Percentiles rank a stretch among this genome's conserved stretches.
Conservation (phyloP, 2,888 invertebrate species). For the Tipula helvola region DNA sequence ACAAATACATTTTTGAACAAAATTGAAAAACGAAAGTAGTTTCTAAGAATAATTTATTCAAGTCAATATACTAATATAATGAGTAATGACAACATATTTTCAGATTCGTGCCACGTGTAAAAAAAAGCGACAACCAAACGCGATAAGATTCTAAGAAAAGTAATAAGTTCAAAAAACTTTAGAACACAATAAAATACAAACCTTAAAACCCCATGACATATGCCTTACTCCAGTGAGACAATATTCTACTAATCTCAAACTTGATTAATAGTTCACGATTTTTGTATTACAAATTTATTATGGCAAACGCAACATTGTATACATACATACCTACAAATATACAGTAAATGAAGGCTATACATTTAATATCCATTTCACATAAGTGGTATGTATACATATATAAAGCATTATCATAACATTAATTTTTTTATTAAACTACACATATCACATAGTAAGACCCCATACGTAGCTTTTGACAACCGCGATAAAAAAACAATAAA, state of each 20-base stretch:
- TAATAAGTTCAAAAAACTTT: not conserved
- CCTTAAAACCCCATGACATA: not conserved
- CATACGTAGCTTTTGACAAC: not conserved
- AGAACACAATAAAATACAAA: not conserved
- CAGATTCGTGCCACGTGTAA: not conserved
- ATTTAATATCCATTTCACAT: not conserved
- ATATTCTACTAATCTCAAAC: not conserved
- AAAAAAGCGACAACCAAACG: not conserved
- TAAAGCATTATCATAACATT: not conserved
- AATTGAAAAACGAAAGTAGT: no score
- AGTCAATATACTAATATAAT: no score
- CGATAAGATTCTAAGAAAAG: not conserved
- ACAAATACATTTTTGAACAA: no score
- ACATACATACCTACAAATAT: not conserved
- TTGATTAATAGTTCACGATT: conserved; percentile 4
- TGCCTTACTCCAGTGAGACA: not conserved
- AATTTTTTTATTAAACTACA: not conserved
- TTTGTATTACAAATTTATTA: not conserved
- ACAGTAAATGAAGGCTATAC: not conserved
- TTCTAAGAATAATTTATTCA: no score
- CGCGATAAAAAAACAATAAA: not conserved
- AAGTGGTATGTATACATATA: not conserved
- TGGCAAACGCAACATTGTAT: not conserved
- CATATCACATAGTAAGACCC: not conserved
- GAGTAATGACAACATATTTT: no score